Base-by-base conservation (phyloP, 2,888 invertebrate species). In the Drosophila koepferae region DNA sequence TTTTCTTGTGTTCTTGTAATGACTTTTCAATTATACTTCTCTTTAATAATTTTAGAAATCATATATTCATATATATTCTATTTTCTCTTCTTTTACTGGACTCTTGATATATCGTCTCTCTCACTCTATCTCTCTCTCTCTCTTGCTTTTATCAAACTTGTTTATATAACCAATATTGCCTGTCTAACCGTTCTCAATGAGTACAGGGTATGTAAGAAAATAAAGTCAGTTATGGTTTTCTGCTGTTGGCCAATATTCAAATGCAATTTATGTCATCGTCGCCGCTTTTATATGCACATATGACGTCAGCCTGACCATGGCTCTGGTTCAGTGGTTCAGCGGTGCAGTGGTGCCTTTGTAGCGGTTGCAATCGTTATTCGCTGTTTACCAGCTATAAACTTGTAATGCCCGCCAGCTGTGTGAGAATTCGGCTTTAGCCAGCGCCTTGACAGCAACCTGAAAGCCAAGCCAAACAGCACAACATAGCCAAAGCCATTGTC, bases 181-280 rank as follows among this genome's bases (percentile, higher is more conserved):
- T 12, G 5, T 1, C 14, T 9, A 12, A 3, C 3, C 34, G 0
- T 7, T 34, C 1, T 34, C 34, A 0, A 8, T 14, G 14, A 1
- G 12, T 14, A 12, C 36, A 51, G 51, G 34, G 51, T 20, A 51
- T 51, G 1, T 51, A 34, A 20, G 36, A 63, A 51, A 69, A 54
- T 54, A 58, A 18, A 56, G 41, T 48, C 66, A 76, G 81, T 77
- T 80, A 82, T 80, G 64, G 46, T 79, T 80, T 79, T 71, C 73
- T 72, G 85, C 85, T 82, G 86, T 83, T 91, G 90, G 91, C 90
- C 91, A 90, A 91, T 82, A 90, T 91, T 90, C 90, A 89, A 91
- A 91, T 89, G 84, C 89, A 81, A 89, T 91, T 90, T 90, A 90
- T 91, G 90, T 87, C 91, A 91, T 90, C 90, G 84, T 63, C 68